These are phyloP conservation scores for Neodiprion pinetum DNA, from an alignment of 1,140 invertebrate genomes.

Conservation along the genomic window DNA sequence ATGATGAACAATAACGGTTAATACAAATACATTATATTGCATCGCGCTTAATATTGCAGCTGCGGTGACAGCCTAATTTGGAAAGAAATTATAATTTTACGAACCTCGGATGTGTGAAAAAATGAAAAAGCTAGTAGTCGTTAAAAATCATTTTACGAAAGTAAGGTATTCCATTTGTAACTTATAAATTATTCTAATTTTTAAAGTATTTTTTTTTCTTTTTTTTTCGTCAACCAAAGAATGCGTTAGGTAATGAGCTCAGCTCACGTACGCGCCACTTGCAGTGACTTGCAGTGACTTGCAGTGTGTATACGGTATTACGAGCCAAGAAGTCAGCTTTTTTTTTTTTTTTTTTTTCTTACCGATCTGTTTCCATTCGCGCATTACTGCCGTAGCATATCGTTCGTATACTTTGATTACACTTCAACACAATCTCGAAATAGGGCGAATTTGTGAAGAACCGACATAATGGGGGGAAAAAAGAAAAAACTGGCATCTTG, in stretches of 20 bases:
- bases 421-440: too few species aligned
- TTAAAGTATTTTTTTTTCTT: slow-evolving; percentile 51
- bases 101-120: slow-evolving; percentile 2
- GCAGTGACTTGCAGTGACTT: slow-evolving; percentile 12
- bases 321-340: neutral
- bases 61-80: neutral
- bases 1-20: neutral
- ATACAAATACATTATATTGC: neutral
- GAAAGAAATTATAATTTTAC: neutral
- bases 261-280: slow-evolving; percentile 28
- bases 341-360: neutral
- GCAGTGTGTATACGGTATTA: slow-evolving; percentile 1
- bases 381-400: neutral
- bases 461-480: neutral
- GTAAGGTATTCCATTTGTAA: slow-evolving; percentile 41
- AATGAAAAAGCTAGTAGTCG: neutral
- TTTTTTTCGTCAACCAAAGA: slow-evolving; percentile 23
- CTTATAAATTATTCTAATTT: slow-evolving; percentile 54
- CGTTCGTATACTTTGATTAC: too few species aligned
- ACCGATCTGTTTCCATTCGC: neutral
- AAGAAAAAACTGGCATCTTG: neutral
- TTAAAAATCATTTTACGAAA: slow-evolving; percentile 40
- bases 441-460: neutral
- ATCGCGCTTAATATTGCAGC: neutral
- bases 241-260: slow-evolving; percentile 48